A percentile compares a stretch with the other conserved stretches of the same genome.
These are phyloP conservation scores for Drosophila testacea DNA, from an alignment of 2,888 invertebrate genomes.

Conservation along the genomic window DNA sequence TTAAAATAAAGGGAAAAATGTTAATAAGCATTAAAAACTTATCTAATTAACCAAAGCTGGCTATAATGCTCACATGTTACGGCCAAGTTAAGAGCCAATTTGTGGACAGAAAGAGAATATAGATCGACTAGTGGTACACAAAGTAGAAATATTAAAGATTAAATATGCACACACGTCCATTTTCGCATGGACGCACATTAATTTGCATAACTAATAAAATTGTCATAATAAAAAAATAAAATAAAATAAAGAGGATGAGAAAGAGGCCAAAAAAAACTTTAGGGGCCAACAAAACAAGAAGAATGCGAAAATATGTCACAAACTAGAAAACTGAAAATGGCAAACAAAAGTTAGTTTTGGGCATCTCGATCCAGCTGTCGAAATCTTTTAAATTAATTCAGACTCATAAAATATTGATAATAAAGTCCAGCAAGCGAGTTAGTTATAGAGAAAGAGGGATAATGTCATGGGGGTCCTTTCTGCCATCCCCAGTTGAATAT, in stretches of 20 bases:
- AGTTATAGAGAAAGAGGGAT: constrained; percentile 7
- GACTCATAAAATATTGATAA: constrained; percentile 78
- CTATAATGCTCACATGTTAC: constrained; percentile 6
- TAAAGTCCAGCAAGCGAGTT: constrained; percentile 27
- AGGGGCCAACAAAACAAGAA: constrained; percentile 21
- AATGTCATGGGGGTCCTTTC: constrained; percentile 28
- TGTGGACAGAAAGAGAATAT: background rate
- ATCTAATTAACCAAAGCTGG: constrained; percentile 44
- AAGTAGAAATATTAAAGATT: constrained; percentile 49
- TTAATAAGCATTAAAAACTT: constrained; percentile 35
- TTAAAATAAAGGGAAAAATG: constrained; percentile 5
- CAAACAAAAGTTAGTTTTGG: constrained; percentile 52
- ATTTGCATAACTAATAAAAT: constrained; percentile 80
- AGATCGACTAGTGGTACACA: background rate
- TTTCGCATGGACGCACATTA: constrained; percentile 75
- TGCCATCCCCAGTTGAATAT: constrained; percentile 35
- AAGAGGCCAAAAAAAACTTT: constrained; percentile 47
- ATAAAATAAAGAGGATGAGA: constrained; percentile 1
- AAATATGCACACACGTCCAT: constrained; percentile 68
- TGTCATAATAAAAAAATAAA: constrained; percentile 10
- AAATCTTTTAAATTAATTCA: constrained; percentile 77
- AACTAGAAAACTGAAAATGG: constrained; percentile 66
- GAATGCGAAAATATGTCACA: constrained; percentile 69
- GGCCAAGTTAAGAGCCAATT: constrained; percentile 4
- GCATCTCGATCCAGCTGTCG: constrained; percentile 64